Conservation (phyloP, 2,113 vertebrate genomes). For the Tauraco erythrolophus region DNA sequence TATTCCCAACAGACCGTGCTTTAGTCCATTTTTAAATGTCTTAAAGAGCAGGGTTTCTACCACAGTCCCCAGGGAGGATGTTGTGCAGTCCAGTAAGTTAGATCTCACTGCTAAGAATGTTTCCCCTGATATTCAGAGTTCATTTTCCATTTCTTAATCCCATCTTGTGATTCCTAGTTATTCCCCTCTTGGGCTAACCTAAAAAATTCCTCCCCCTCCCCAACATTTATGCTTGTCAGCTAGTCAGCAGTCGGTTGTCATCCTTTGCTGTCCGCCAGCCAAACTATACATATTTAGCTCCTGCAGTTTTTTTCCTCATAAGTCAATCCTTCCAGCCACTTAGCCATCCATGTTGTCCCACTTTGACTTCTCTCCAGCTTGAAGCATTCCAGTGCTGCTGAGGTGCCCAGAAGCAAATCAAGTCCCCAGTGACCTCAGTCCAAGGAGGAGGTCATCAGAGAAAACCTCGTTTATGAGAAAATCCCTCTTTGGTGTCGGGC, state of each 20-base stretch:
- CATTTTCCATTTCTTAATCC: conserved; percentile 52
- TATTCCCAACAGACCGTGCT: neutral
- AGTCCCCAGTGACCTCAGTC: neutral
- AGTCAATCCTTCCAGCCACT: conserved; percentile 39
- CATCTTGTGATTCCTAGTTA: conserved; percentile 15
- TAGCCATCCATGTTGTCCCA: neutral
- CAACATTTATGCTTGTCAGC: neutral
- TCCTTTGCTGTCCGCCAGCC: neutral
- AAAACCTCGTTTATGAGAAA: conserved; percentile 31
- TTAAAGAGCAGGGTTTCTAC: conserved; percentile 30
- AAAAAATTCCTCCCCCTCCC: neutral
- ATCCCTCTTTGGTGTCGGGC: neutral
- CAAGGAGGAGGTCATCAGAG: neutral
- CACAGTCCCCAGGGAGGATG: neutral
- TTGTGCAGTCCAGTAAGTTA: neutral
- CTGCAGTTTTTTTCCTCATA: conserved; percentile 15
- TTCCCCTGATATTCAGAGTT: neutral
- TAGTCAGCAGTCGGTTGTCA: conserved; percentile 26
- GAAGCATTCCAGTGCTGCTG: neutral
- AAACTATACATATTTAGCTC: conserved; percentile 21
- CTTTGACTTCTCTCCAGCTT: conserved; percentile 16
- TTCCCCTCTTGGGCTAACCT: conserved; percentile 39
- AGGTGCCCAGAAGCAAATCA: neutral
- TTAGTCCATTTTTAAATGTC: neutral
- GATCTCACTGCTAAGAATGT: conserved; percentile 23